Base-by-base conservation (phyloP, 2,113 vertebrate species). In the Haemorhous mexicanus region DNA sequence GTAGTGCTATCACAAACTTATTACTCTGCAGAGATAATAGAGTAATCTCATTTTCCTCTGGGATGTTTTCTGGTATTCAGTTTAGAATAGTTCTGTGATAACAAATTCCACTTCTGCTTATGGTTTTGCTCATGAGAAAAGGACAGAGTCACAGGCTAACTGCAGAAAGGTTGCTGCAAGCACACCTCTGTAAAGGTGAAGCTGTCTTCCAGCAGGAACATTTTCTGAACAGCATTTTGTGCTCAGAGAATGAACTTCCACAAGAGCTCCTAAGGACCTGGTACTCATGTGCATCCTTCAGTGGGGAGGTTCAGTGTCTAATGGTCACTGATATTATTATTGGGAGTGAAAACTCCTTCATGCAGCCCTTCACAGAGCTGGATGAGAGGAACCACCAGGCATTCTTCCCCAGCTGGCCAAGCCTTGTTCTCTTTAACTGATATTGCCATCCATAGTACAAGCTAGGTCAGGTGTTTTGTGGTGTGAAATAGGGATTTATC, bases 21-120 rank as follows among this genome's bases (percentile, higher is more conserved):
- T 17, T 93, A 61, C 77, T 86, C 72, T 78, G 55, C 2, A 5
- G 61, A 77, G 47, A 56, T 69, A 77, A 87, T 37, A 41, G 35
- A 92, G 46, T 41, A 88, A 90, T 90, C 64, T 87, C 56, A 82
- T 94, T 95, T 85, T 93, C 79, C 61, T 90, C 15, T 32, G 56
- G 21, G 44, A 50, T 88, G 8, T 68, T 86, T 95, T 72, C 58
- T 72, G 76, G 30, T 41, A 66, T 89, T 84, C 87, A 27, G 23
- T 86, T 87, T 79, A 81, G 37, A 80, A 78, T 46, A 67, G 33
- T 55, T 93, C 43, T 89, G n/a, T 68, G 59, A 73, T 75, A 89
- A 87, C 3, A 7, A 88, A 85, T 93, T 77, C 43, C 16, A 52
- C 46, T 53, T 84, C n/a, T 90, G 37, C 50, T 52, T 41, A 53